phyloP scores from a whole-genome alignment of 1,140 invertebrate genomes.

The Drosophila varians region DNA sequence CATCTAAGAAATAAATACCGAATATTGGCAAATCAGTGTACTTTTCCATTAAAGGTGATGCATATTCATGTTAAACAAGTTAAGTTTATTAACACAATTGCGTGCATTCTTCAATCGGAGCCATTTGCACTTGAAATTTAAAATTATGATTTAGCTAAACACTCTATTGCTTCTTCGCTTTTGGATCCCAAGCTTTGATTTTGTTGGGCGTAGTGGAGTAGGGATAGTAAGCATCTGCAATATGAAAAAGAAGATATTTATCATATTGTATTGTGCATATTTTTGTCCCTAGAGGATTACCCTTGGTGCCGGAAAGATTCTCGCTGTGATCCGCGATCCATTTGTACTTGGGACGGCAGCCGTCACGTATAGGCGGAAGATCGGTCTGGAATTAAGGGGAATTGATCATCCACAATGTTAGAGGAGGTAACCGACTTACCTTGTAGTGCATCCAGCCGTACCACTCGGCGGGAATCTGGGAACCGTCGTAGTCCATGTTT shows the following conservation, averaged over 20 bases:
- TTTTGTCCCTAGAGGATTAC: slow-evolving; percentile 56
- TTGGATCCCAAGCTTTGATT: slow-evolving; percentile 93
- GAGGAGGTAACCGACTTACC: slow-evolving; percentile 38
- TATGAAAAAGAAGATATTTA: background rate
- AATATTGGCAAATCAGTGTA: background rate
- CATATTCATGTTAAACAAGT: slow-evolving; percentile 26
- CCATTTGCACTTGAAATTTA: slow-evolving; percentile 45
- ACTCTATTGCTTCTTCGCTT: slow-evolving; percentile 54
- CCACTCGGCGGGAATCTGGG: slow-evolving; percentile 96
- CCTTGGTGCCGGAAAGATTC: slow-evolving; percentile 92
- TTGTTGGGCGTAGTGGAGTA: slow-evolving; percentile 94
- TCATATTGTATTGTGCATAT: background rate
- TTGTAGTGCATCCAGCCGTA: slow-evolving; percentile 94
- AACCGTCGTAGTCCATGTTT: slow-evolving; percentile 95
- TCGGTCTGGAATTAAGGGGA: slow-evolving; percentile 76
- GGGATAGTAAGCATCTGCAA: slow-evolving; percentile 90
- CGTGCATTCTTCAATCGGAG: slow-evolving; percentile 5
- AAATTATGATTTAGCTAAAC: slow-evolving; percentile 50
- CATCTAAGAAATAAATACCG: too few relatives aligned
- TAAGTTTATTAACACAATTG: slow-evolving; percentile 48
- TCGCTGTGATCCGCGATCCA: slow-evolving; percentile 94
- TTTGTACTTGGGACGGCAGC: slow-evolving; percentile 89
- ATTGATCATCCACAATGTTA: background rate
- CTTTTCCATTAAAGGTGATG: background rate
- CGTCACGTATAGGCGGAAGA: slow-evolving; percentile 86